These are phyloP conservation scores for Stegodyphus mimosarum DNA, from an alignment of 1,140 invertebrate genomes.

Conservation along the genomic window DNA sequence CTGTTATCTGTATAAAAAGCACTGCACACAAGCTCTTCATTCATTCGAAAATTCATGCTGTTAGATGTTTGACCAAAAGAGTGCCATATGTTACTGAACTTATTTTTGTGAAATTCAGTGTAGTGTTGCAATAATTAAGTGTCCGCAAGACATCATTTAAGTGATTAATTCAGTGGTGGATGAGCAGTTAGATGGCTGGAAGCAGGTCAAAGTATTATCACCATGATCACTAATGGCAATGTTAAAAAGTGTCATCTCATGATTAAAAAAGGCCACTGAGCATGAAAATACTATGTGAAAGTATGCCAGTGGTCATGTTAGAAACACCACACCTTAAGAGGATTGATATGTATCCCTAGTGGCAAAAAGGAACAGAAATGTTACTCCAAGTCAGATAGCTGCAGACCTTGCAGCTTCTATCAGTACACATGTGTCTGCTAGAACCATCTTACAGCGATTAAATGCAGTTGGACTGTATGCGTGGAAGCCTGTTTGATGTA, in stretches of 20 bases:
- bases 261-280: background rate
- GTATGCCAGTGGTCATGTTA: background rate
- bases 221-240: background rate
- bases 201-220: background rate
- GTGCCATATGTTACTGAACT: background rate
- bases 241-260: background rate
- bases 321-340: background rate
- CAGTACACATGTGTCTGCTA: background rate
- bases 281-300: background rate
- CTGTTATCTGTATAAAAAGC: background rate
- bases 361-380: slow-evolving; percentile 10
- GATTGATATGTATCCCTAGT: background rate
- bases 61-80: background rate
- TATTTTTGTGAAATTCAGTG: background rate
- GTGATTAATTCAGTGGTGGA: background rate
- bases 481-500: too few relatives aligned
- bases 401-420: slow-evolving; percentile 2
- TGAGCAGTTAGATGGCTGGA: background rate
- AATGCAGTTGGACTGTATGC: background rate
- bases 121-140: background rate
- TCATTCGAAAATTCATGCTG: background rate
- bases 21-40: background rate
- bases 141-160: background rate
- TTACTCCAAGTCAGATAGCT: background rate
- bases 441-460: background rate